These are phyloP conservation scores for Tribolium madens DNA, from an alignment of 1,140 invertebrate genomes.

Conservation along the genomic window DNA sequence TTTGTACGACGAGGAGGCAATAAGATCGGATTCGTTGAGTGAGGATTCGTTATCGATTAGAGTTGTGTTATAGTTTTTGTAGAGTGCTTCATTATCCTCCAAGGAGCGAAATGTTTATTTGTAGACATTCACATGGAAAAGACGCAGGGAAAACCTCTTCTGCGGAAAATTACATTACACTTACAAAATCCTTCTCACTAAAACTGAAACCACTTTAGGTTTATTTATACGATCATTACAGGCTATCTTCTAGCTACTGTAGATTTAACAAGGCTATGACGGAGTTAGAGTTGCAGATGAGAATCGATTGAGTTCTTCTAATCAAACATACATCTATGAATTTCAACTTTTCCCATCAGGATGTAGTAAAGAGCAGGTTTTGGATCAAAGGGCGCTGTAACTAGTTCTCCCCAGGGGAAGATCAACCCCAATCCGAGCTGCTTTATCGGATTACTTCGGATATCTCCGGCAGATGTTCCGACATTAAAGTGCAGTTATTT, in stretches of 20 bases:
- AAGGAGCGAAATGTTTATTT: conserved; percentile 27
- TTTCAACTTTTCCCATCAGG: conserved; percentile 40
- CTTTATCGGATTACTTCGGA: conserved; percentile 57
- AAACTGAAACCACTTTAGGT: conserved; percentile 47
- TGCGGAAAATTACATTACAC: conserved; percentile 49
- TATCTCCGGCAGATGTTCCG: conserved; percentile 56
- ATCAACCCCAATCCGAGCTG: conserved; percentile 50
- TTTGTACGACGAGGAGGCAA: background rate
- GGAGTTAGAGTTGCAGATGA: conserved; percentile 2
- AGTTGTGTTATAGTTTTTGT: conserved; percentile 6
- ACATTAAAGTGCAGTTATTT: conserved; percentile 58
- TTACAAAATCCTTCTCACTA: conserved; percentile 48
- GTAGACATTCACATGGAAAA: conserved; percentile 37
- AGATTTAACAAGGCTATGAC: conserved; percentile 30
- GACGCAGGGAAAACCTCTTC: conserved; percentile 31
- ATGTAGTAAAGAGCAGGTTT: conserved; percentile 12
- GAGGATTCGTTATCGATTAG: background rate
- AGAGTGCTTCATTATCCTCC: conserved; percentile 13
- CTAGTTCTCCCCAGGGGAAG: conserved; percentile 30
- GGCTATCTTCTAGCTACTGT: conserved; percentile 47
- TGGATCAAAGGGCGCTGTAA: conserved; percentile 36
- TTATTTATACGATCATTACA: conserved; percentile 53
- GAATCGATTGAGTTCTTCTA: background rate
- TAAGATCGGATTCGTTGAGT: background rate
- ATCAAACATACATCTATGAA: conserved; percentile 36